phyloP scores from a whole-genome alignment of 2,113 vertebrate genomes.

The Cyanistes caeruleus region DNA sequence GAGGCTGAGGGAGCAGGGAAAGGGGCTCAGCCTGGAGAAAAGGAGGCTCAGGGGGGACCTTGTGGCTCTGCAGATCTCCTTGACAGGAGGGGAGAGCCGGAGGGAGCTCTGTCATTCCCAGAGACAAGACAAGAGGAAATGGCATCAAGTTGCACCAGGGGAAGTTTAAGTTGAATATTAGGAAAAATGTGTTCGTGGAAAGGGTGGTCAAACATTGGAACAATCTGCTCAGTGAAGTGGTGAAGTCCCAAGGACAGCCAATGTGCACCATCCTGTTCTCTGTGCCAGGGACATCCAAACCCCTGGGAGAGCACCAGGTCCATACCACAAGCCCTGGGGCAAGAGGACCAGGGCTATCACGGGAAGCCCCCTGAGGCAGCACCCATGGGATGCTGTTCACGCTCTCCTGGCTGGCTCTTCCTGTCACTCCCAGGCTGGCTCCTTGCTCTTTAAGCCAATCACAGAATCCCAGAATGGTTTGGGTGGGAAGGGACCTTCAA shows the following conservation, averaged over 20 bases:
- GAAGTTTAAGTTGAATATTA: not conserved
- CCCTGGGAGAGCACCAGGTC: not conserved
- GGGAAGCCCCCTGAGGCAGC: not conserved
- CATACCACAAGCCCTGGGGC: not conserved
- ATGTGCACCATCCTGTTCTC: not conserved
- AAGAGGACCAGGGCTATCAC: not conserved
- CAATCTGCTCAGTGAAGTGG: not conserved
- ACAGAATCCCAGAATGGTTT: not conserved
- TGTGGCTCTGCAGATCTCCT: not conserved
- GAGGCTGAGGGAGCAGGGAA: fast-evolving
- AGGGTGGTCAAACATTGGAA: not conserved
- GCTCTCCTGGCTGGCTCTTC: not conserved
- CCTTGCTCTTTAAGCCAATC: not conserved
- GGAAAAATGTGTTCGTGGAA: not conserved
- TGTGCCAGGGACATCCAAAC: not conserved
- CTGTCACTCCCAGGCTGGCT: not conserved
- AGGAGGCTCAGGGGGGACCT: not conserved
- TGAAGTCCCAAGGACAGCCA: not conserved
- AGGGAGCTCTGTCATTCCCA: not conserved
- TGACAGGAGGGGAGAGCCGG: not conserved
- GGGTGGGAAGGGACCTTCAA: too few species aligned
- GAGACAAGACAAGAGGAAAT: not conserved
- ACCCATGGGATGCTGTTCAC: not conserved
- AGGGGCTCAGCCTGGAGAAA: not conserved
- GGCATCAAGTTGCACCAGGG: too few species aligned